Base-by-base conservation (phyloP, 2,888 invertebrate species). In the Timema cristinae region DNA sequence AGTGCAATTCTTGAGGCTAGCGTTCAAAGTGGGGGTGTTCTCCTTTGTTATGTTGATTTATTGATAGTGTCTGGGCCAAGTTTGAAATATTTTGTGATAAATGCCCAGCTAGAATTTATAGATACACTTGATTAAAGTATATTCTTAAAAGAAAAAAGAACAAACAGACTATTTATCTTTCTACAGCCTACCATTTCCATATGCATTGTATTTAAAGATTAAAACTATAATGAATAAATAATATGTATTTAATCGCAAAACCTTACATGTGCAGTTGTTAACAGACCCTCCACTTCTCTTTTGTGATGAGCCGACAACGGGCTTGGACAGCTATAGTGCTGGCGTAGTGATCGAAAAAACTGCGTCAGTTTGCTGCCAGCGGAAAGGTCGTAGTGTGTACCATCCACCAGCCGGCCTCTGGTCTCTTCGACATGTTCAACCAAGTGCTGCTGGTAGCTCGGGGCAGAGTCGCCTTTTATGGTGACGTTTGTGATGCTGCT, bases 251-350 rank as follows among this genome's bases (percentile, higher is more conserved):
- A 56, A 48, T 66, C 50, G 67, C 73, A 52, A 72, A 73, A 75
- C 81, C n/a, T n/a, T n/a, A n/a, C n/a, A n/a, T n/a, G n/a, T n/a
- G n/a, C n/a, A 93, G 93, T 85, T 95, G 10, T 84, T 97, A 70
- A 94, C 92, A 70, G 93, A 97, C 80, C 97, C 97, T 0, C 89
- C 91, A 5, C 87, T 97, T 71, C 82, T 97, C 69, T 96, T 97
- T 83, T 95, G 95, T 81, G 97, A 97, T 79, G 97, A 97, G 80
- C 95, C 95, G 0, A 97, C 96, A 0, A 94, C 95, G 0, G 95
- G 97, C 0, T 82, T 97, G 70, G 97, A 97, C 82, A 94, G 95
- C 77, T 96, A 89, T 82, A 94, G 91, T 79, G 95, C 97, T 0
- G 89, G 89, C 75, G 88, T 89, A 15, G 92, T 97, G 0, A 89